These are phyloP conservation scores for Caradrina clavipalpis DNA, from an alignment of 2,888 invertebrate genomes.

Conservation along the genomic window DNA sequence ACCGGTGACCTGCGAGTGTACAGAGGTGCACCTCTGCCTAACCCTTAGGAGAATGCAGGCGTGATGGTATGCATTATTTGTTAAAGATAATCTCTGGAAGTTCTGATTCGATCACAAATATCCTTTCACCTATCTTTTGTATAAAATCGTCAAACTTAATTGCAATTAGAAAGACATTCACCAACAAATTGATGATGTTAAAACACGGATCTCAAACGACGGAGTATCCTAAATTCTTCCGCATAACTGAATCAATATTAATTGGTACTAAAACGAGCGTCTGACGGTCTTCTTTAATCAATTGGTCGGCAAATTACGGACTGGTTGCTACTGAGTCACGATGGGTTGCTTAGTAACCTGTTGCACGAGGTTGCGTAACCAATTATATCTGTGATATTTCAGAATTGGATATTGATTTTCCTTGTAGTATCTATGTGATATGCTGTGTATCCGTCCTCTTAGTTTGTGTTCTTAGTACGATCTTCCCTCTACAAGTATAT, in stretches of 20 bases:
- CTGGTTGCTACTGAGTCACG: constrained; percentile 29
- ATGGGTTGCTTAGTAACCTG: constrained; percentile 28
- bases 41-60: too few species aligned
- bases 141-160: constrained; percentile 3
- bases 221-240: constrained; percentile 61
- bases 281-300: constrained; percentile 65
- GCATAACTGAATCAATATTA: constrained; percentile 71
- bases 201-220: constrained; percentile 28
- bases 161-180: constrained; percentile 14
- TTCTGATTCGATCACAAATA: too few species aligned
- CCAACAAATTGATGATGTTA: constrained; percentile 17
- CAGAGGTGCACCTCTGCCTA: too few species aligned
- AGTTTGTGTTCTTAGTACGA: too few species aligned
- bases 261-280: constrained; percentile 63
- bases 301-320: constrained; percentile 58
- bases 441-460: too few species aligned
- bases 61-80: too few species aligned
- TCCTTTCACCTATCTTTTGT: too few species aligned
- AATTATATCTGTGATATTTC: constrained; percentile 19
- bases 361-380: constrained; percentile 34
- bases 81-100: too few species aligned
- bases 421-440: background rate
- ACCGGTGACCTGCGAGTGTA: too few species aligned
- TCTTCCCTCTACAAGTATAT: too few species aligned
- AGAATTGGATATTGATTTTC: constrained; percentile 1